Evolutionary conservation across 2,888 invertebrate genomes (phyloP), one percentile per base, ranked within the genome.

Genomic region (Stegophylla sp.): DNA sequence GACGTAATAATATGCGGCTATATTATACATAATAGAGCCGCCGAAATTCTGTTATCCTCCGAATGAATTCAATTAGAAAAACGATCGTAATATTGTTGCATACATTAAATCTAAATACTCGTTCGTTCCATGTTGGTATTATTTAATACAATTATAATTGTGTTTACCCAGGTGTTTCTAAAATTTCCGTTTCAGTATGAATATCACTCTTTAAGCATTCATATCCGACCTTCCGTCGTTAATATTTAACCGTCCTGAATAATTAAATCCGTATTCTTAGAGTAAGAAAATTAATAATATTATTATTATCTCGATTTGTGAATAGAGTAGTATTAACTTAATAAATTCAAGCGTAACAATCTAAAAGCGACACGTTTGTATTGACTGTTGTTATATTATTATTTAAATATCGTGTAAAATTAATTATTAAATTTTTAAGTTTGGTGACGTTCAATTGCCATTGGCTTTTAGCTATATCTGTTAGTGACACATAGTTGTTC

Each of bases 51-150:
- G 12, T 51, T 51, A 20, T 51, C n/a, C 17, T 17, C 12, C 5
- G n/a, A 51, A 7, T n/a, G 7, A n/a, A 51, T 51, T 51, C n/a
- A 51, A 51, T n/a, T 51, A 51, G 51, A 9, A 51, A 51, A 51
- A 51, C 51, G 51, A 51, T 51, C n/a, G n/a, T 51, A 51, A 51
- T n/a, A n/a, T n/a, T n/a, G 51, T 17, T 51, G 51, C n/a, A 51
- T 20, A 34, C 34, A 51, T 51, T 51, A 51, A 51, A 51, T 20
- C n/a, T 17, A 51, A 51, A 51, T 51, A 5, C 51, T n/a, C 12
- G n/a, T n/a, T n/a, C 12, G n/a, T 51, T 51, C 5, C 51, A 51
- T 51, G 51, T 51, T 51, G n/a, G 51, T n/a, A n/a, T n/a, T 51
- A 51, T 15, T 51, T 51, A 51, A 51, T 17, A 51, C 51, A 51